phyloP scores from a whole-genome alignment of 2,888 invertebrate species.

The Tipula confusa region DNA sequence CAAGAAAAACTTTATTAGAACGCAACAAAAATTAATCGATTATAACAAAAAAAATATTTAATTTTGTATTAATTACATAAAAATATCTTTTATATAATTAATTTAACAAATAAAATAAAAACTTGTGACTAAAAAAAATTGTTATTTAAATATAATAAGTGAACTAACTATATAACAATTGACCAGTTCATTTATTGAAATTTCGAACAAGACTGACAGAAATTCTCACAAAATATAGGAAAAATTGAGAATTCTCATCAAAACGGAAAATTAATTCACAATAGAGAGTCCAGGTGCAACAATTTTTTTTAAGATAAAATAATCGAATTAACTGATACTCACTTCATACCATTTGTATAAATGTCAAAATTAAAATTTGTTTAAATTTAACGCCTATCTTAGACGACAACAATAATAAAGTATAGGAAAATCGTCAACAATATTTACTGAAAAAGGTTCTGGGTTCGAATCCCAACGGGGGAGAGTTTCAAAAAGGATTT shows the following conservation, averaged over 20 bases:
- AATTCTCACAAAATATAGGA: neutral
- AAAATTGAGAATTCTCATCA: neutral
- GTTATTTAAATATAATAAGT: neutral
- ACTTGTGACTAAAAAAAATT: neutral
- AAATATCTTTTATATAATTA: neutral
- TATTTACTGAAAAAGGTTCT: no score
- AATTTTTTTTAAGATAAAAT: neutral
- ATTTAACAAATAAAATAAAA: neutral
- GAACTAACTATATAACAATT: neutral
- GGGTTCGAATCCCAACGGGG: no score
- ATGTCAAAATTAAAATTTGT: neutral
- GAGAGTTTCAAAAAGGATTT: no score
- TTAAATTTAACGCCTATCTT: neutral
- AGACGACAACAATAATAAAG: neutral
- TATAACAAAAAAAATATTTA: neutral
- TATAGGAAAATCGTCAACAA: no score
- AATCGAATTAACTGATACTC: neutral
- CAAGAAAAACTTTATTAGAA: neutral
- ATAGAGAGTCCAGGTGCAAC: neutral
- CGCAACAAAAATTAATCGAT: neutral
- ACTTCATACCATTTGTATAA: neutral
- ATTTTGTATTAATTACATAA: neutral
- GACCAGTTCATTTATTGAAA: neutral
- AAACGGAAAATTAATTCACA: neutral
- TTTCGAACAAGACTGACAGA: conserved; percentile 3